These are phyloP conservation scores for Idris sp. DNA, from an alignment of 1,140 invertebrate genomes.

Conservation along the genomic window DNA sequence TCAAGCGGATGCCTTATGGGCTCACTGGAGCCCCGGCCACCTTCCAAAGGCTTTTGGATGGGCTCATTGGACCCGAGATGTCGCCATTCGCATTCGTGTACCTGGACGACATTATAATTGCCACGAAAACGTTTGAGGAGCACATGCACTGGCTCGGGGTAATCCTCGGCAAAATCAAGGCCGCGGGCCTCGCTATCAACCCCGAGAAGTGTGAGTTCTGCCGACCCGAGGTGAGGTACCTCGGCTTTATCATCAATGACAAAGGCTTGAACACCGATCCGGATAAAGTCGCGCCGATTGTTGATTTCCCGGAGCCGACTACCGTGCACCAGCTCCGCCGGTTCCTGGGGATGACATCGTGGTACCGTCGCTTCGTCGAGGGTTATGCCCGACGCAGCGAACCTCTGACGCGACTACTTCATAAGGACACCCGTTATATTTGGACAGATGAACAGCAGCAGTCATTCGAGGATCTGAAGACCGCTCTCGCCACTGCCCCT, in stretches of 20 bases:
- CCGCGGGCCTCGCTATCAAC: slow-evolving; percentile 44
- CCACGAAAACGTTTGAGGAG: too few relatives aligned
- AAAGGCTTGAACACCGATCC: slow-evolving; percentile 3
- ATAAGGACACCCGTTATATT: background rate
- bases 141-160: background rate
- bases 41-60: background rate
- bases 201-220: slow-evolving; percentile 67
- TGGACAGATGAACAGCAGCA: background rate
- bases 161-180: background rate
- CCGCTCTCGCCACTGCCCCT: background rate
- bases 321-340: slow-evolving; percentile 63
- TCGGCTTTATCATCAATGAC: background rate
- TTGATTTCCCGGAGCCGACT: slow-evolving; percentile 56
- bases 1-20: background rate
- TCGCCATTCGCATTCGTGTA: background rate
- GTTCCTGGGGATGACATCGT: slow-evolving; percentile 67
- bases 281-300: slow-evolving; percentile 8
- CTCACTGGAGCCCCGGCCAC: background rate
- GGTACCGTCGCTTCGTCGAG: slow-evolving; percentile 70
- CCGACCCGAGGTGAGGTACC: slow-evolving; percentile 9
- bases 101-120: too few relatives aligned
- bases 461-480: background rate
- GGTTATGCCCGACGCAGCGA: slow-evolving; percentile 62
- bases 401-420: slow-evolving; percentile 58
- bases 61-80: background rate